A percentile compares a stretch with the other conserved stretches of the same genome.
Evolutionary conservation across 2,113 vertebrate genomes (phyloP).

Genomic region (Sialia sialis): DNA sequence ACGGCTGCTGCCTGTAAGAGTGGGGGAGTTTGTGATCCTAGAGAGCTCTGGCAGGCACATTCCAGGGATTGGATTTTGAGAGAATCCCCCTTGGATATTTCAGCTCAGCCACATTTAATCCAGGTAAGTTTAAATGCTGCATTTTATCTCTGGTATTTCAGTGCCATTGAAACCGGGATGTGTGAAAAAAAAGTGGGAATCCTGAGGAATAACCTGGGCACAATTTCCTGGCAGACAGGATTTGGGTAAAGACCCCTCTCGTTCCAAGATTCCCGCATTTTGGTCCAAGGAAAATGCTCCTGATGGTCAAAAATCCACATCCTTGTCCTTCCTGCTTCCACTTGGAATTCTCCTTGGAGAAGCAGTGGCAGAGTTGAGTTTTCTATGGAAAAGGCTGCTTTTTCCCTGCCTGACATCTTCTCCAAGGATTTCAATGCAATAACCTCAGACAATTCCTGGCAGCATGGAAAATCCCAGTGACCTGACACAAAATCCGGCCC

Average conservation of each 20-base stretch:
- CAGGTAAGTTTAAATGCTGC: not conserved
- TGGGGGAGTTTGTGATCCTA: not conserved
- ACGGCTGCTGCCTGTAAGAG: not conserved
- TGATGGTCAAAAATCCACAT: not conserved
- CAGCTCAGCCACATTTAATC: not conserved
- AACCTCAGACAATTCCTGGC: not conserved
- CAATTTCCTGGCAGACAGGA: not conserved
- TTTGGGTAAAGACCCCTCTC: not conserved
- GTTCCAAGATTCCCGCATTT: accelerated
- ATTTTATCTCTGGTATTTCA: accelerated
- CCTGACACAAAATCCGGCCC: not conserved
- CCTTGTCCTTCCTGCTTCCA: not conserved
- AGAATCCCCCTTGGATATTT: not conserved
- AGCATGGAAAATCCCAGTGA: not conserved
- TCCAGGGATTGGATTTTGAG: not conserved
- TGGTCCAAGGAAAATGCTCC: not conserved
- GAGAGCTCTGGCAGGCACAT: accelerated
- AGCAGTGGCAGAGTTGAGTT: accelerated
- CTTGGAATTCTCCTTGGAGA: not conserved
- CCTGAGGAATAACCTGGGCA: not conserved
- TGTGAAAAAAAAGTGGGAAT: not conserved
- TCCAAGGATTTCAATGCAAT: not conserved
- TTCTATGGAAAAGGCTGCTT: not conserved
- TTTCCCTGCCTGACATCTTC: not conserved
- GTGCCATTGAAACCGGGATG: accelerated